Conservation (phyloP, 2,888 invertebrate species). For the Troides aeacus region DNA sequence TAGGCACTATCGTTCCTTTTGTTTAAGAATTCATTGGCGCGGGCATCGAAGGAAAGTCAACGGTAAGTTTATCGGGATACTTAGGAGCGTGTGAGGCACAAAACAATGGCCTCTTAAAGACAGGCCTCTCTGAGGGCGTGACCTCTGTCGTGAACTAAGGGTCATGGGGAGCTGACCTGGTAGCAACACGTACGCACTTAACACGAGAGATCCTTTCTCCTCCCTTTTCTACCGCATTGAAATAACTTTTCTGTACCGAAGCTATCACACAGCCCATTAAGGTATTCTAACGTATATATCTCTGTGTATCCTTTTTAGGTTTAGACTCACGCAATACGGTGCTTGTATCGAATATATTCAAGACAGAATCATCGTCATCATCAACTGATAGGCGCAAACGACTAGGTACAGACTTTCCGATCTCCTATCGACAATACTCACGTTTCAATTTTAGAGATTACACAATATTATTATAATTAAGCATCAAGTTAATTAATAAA, state of each 20-base stretch:
- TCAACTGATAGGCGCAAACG: no score
- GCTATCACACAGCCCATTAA: not conserved
- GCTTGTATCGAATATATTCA: no score
- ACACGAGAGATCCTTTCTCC: constrained; percentile 22
- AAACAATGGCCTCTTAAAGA: constrained; percentile 26
- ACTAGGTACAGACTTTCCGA: no score
- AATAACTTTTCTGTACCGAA: not conserved
- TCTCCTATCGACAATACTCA: no score
- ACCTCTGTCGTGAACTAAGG: constrained; percentile 18
- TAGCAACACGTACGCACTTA: constrained; percentile 21
- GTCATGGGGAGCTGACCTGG: constrained; percentile 6
- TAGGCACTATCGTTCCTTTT: constrained; percentile 3
- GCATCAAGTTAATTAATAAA: no score
- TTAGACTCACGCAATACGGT: no score
- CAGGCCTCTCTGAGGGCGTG: constrained; percentile 20
- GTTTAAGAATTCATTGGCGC: constrained; percentile 3
- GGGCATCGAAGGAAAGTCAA: constrained; percentile 13
- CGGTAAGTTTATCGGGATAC: constrained; percentile 20
- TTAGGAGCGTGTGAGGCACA: constrained; percentile 19
- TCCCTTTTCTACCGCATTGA: constrained; percentile 7
- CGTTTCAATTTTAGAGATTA: no score
- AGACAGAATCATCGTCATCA: no score
- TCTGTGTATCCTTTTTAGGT: no score
- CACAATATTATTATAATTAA: no score
- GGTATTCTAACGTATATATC: not conserved